Conservation (phyloP, 2,888 invertebrate species). For the Protophormia terraenovae region DNA sequence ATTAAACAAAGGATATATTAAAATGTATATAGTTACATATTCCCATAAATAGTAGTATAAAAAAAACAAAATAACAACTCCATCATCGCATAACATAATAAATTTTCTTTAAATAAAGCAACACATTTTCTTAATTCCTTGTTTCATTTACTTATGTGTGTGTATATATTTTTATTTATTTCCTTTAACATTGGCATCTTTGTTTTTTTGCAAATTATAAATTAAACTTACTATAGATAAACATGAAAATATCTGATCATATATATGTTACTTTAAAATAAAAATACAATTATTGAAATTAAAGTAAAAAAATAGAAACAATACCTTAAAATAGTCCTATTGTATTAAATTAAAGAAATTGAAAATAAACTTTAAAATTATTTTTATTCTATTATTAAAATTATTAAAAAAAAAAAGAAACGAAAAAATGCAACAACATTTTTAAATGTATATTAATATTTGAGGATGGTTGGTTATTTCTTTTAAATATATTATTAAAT, state of each 20-base stretch:
- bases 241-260: conserved; percentile 6
- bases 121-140: not conserved
- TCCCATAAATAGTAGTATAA: too few relatives aligned
- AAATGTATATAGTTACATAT: too few relatives aligned
- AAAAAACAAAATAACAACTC: too few relatives aligned
- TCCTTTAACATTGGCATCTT: conserved; percentile 36
- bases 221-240: not conserved
- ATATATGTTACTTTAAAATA: not conserved
- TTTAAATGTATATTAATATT: conserved; percentile 19
- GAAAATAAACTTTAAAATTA: not conserved
- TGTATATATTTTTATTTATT: conserved; percentile 1
- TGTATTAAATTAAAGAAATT: too few relatives aligned
- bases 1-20: too few relatives aligned
- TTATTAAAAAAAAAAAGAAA: not conserved
- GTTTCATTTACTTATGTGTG: conserved; percentile 9
- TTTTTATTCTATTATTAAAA: not conserved
- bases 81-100: too few relatives aligned
- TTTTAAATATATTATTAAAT: conserved; percentile 11
- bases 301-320: too few relatives aligned
- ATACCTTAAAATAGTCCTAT: too few relatives aligned
- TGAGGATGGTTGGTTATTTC: not conserved
- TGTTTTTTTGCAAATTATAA: conserved; percentile 6
- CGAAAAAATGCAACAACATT: conserved; percentile 13
- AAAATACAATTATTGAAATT: conserved; percentile 17
- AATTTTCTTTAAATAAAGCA: not conserved